Conservation (phyloP, 2,888 invertebrate genomes). For the Erebia aethiops region DNA sequence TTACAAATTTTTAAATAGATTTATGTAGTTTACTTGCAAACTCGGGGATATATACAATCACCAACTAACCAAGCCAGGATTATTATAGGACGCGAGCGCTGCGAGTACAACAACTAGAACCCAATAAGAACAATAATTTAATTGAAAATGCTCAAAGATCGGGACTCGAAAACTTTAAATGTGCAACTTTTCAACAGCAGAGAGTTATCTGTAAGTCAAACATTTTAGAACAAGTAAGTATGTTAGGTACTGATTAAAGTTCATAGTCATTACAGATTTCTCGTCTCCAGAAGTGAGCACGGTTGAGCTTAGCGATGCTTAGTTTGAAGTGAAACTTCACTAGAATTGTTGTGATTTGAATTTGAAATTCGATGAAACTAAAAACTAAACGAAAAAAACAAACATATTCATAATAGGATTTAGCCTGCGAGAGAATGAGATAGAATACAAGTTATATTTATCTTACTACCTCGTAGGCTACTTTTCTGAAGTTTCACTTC, state of each 20-base stretch:
- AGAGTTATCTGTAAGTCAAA: constrained; percentile 1
- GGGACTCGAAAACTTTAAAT: neutral
- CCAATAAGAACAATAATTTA: neutral
- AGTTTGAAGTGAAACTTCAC: too few relatives aligned
- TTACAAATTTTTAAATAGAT: too few relatives aligned
- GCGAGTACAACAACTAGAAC: neutral
- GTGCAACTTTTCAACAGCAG: constrained; percentile 1
- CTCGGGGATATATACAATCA: neutral
- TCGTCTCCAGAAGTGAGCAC: neutral
- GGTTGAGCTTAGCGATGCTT: neutral
- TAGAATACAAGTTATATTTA: too few relatives aligned
- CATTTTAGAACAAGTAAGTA: neutral
- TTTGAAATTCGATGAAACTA: too few relatives aligned
- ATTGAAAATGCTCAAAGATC: neutral
- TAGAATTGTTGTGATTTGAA: too few relatives aligned
- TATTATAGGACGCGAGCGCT: neutral
- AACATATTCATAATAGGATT: too few relatives aligned
- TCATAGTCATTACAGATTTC: neutral
- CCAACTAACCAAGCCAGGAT: neutral
- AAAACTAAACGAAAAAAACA: too few relatives aligned
- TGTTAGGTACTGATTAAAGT: neutral
- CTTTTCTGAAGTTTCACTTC: too few relatives aligned
- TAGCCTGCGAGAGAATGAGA: too few relatives aligned
- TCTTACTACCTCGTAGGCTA: too few relatives aligned
- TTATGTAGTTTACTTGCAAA: neutral